Percentiles rank a stretch among this genome's conserved stretches.
phyloP scores from a whole-genome alignment of 2,113 vertebrate species.

The Psophia crepitans region DNA sequence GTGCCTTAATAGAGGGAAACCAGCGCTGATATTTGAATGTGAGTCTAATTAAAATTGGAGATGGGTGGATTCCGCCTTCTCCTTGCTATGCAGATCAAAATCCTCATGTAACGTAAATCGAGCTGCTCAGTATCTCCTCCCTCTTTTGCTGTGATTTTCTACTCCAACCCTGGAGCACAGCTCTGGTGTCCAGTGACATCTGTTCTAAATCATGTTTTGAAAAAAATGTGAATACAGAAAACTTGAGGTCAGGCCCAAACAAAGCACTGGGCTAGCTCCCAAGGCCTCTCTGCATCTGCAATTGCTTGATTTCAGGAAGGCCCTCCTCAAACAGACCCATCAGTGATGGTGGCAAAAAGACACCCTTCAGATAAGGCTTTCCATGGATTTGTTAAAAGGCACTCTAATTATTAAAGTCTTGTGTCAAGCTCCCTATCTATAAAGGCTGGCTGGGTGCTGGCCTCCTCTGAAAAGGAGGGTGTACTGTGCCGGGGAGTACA shows the following conservation, averaged over 20 bases:
- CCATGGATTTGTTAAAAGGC: neutral
- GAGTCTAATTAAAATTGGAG: neutral
- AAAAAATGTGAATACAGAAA: slow-evolving; percentile 32
- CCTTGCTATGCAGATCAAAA: neutral
- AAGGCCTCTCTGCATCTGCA: slow-evolving; percentile 6
- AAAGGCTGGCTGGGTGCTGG: neutral
- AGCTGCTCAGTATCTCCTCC: neutral
- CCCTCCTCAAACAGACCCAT: neutral
- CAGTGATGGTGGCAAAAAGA: neutral
- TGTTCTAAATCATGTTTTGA: slow-evolving; percentile 45
- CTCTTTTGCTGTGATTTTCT: slow-evolving; percentile 34
- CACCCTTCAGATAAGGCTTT: neutral
- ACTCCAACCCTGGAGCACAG: neutral
- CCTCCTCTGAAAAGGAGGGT: neutral
- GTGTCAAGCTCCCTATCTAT: neutral
- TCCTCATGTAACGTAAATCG: neutral
- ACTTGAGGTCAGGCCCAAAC: slow-evolving; percentile 44
- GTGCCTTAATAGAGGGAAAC: neutral
- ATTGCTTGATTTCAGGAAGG: slow-evolving; percentile 35
- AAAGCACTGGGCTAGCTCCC: slow-evolving; percentile 28
- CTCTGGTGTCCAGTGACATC: slow-evolving; percentile 39
- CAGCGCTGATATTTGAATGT: neutral
- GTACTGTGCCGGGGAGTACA: neutral
- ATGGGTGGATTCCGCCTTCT: neutral
- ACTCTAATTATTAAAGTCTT: neutral